Conservation (phyloP, 2,888 invertebrate species). For the Macaria notata region DNA sequence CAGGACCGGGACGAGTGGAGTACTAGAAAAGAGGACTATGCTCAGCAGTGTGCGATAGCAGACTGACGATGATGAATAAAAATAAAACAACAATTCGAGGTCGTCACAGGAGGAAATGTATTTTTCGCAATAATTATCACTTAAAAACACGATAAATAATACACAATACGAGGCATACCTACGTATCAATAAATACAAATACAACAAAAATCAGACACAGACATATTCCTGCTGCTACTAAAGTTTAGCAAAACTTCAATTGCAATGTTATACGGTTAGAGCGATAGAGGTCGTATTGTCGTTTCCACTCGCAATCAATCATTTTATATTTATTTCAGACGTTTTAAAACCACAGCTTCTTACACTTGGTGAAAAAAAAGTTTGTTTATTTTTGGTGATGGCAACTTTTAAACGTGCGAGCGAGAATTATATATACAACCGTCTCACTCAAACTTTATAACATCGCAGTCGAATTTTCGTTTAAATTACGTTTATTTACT, state of each 20-base stretch:
- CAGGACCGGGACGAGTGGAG: too few species aligned
- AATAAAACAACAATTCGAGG: constrained; percentile 43
- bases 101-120: constrained; percentile 39
- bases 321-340: too few species aligned
- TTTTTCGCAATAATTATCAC: constrained; percentile 50
- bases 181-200: constrained; percentile 38
- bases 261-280: too few species aligned
- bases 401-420: neutral
- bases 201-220: constrained; percentile 24
- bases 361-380: too few species aligned
- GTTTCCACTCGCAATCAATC: too few species aligned
- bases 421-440: constrained; percentile 23
- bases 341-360: too few species aligned
- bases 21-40: too few species aligned
- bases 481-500: too few species aligned
- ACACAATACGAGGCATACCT: constrained; percentile 44
- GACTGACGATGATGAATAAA: constrained; percentile 1
- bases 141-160: constrained; percentile 68
- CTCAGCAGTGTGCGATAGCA: too few species aligned
- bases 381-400: too few species aligned
- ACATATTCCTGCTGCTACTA: constrained; percentile 20
- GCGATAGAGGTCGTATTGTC: too few species aligned
- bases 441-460: constrained; percentile 24
- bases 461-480: too few species aligned
- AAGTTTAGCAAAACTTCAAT: neutral